These are phyloP conservation scores for Aplochiton taeniatus DNA, from an alignment of 2,797 vertebrate genomes.

Conservation along the genomic window DNA sequence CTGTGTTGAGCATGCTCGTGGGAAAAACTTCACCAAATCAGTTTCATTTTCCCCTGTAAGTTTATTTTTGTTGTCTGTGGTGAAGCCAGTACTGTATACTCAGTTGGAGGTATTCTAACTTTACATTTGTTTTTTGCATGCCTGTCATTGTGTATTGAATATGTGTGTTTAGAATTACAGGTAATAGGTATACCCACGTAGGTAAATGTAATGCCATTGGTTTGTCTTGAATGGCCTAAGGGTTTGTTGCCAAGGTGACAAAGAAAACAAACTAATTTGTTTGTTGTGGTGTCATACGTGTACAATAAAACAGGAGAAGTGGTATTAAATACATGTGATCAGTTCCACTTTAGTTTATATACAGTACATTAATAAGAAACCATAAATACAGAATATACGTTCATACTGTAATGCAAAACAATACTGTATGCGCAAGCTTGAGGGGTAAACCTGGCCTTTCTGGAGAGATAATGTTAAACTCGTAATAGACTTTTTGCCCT, in stretches of 20 bases:
- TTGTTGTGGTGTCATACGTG: conserved; percentile 77
- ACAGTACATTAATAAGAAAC: conserved; percentile 1
- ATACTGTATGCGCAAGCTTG: conserved; percentile 5
- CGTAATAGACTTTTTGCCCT: too few species aligned
- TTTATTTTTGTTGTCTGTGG: conserved; percentile 51
- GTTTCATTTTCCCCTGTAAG: conserved; percentile 76
- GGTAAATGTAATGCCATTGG: conserved; percentile 72
- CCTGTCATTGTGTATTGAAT: background rate
- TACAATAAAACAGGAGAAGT: conserved; percentile 63
- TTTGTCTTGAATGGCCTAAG: conserved; percentile 77
- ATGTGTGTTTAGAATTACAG: conserved; percentile 44
- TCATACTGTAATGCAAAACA: conserved; percentile 9
- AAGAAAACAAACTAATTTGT: conserved; percentile 84
- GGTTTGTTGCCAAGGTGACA: conserved; percentile 84
- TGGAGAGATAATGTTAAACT: too few species aligned
- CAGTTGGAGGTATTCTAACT: conserved; percentile 27
- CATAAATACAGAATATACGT: conserved; percentile 10
- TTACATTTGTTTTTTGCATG: conserved; percentile 17
- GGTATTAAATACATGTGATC: conserved; percentile 57
- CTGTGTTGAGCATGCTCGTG: conserved; percentile 50
- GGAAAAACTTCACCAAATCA: conserved; percentile 69
- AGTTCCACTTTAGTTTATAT: conserved; percentile 46
- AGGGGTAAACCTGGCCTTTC: too few species aligned
- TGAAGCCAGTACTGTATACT: conserved; percentile 36
- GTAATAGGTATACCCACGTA: conserved; percentile 61